Conservation (phyloP, 2,113 vertebrate genomes). For the Micronycteris hirsuta region DNA sequence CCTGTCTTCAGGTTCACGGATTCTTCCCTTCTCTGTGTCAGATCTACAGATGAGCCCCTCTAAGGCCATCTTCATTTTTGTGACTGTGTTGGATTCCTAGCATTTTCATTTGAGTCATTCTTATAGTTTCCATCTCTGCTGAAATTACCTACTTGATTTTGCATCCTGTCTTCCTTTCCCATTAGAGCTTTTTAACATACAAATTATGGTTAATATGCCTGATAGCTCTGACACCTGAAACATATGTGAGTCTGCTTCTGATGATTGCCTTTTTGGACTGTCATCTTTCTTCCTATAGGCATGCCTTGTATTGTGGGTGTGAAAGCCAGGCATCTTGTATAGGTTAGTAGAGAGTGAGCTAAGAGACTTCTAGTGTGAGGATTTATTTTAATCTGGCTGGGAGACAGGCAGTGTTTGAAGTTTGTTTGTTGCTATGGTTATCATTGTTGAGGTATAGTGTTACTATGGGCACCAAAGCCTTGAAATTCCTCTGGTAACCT, state of each 20-base stretch:
- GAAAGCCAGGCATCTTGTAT: not conserved
- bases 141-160: not conserved
- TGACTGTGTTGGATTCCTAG: constrained; percentile 20
- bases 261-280: not conserved
- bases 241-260: not conserved
- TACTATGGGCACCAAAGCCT: not conserved
- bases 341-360: not conserved
- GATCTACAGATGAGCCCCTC: not conserved
- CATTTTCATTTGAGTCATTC: not conserved
- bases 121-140: not conserved
- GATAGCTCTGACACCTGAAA: not conserved
- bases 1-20: not conserved
- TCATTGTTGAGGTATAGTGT: constrained; percentile 2
- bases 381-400: not conserved
- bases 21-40: not conserved
- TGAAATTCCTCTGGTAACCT: not conserved
- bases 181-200: not conserved
- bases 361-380: not conserved
- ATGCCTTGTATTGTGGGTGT: not conserved
- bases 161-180: not conserved
- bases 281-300: not conserved
- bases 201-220: not conserved
- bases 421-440: not conserved
- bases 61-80: not conserved
- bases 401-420: not conserved